These are phyloP conservation scores for Ptychadena robeensis DNA, from an alignment of 2,797 vertebrate species.

Conservation along the genomic window DNA sequence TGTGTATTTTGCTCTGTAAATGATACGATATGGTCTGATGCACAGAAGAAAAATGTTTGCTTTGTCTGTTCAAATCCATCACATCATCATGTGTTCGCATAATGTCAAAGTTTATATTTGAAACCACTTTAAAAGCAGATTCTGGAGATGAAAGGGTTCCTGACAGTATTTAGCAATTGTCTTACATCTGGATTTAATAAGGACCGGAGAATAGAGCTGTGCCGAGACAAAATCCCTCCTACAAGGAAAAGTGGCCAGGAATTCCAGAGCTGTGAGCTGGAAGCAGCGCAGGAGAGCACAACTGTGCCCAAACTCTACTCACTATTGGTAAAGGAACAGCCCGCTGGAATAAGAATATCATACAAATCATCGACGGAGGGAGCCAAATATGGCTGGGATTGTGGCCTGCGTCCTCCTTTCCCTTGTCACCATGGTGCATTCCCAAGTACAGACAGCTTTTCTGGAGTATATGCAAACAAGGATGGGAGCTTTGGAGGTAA, in stretches of 20 bases:
- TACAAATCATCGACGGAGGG: constrained; percentile 12
- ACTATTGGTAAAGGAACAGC: constrained; percentile 16
- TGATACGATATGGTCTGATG: neutral
- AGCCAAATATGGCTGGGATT: constrained; percentile 59
- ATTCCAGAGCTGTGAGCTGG: constrained; percentile 81
- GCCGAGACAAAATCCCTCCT: constrained; percentile 57
- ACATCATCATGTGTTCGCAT: neutral
- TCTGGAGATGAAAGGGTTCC: constrained; percentile 62
- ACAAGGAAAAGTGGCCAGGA: constrained; percentile 66
- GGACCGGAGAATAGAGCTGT: constrained; percentile 42
- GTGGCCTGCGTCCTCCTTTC: constrained; percentile 75
- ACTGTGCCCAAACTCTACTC: constrained; percentile 53
- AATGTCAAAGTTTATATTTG: neutral
- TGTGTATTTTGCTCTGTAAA: neutral
- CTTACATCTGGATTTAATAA: constrained; percentile 73
- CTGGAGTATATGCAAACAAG: constrained; percentile 96
- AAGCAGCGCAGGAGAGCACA: constrained; percentile 57
- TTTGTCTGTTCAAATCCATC: neutral
- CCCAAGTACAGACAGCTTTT: constrained; percentile 85
- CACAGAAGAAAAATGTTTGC: neutral
- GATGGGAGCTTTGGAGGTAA: constrained; percentile 90
- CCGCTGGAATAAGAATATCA: constrained; percentile 26
- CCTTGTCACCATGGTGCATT: constrained; percentile 66
- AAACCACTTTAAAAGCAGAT: constrained; percentile 27
- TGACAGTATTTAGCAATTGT: constrained; percentile 61